phyloP scores from a whole-genome alignment of 2,113 vertebrate species.

The Calypte anna region DNA sequence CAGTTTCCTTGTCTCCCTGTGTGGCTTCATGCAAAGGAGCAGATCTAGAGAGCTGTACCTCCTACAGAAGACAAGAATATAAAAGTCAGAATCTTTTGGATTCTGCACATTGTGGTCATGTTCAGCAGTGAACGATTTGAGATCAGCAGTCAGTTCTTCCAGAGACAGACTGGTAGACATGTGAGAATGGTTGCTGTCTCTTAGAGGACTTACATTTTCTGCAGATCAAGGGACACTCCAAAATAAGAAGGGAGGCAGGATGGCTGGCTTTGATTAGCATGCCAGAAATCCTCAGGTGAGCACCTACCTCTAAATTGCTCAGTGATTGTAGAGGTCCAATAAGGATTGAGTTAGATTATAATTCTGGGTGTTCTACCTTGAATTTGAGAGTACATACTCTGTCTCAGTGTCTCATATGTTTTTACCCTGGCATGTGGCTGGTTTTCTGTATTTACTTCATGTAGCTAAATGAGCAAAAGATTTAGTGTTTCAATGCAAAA shows the following conservation, averaged over 20 bases:
- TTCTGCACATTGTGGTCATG: background rate
- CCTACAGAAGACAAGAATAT: background rate
- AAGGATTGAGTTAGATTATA: background rate
- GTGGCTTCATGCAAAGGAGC: background rate
- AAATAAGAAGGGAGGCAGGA: background rate
- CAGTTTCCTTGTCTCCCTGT: background rate
- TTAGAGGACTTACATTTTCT: background rate
- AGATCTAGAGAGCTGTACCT: background rate
- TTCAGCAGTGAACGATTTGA: background rate
- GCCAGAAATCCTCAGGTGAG: background rate
- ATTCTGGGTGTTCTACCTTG: background rate
- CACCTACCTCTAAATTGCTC: background rate
- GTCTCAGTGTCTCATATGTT: background rate
- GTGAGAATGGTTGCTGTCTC: background rate
- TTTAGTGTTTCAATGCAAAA: background rate
- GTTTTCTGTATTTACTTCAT: background rate
- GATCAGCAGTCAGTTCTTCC: background rate
- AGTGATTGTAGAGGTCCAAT: background rate
- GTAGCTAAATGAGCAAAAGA: background rate
- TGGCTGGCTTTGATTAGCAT: background rate
- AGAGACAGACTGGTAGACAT: background rate
- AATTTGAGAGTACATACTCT: background rate
- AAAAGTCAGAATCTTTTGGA: background rate
- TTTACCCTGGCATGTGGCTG: background rate
- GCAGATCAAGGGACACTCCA: background rate